A percentile compares a stretch with the other conserved stretches of the same genome.
Evolutionary conservation across 2,113 vertebrate species (phyloP).

Genomic region (Felis chaus): DNA sequence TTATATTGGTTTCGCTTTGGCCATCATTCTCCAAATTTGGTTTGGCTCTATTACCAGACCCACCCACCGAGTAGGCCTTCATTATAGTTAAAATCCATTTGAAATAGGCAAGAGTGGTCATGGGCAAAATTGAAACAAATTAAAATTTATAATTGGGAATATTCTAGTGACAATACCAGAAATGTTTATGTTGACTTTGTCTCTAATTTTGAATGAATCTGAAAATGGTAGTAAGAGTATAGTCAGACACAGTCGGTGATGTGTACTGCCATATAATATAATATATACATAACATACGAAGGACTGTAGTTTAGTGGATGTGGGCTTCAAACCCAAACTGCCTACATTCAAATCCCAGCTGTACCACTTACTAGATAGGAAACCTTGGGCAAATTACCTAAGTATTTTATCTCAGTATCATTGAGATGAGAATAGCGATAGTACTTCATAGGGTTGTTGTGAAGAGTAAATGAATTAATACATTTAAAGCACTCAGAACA

Average conservation of each 20-base stretch:
- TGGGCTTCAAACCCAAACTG: not conserved
- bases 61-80: not conserved
- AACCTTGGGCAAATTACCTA: not conserved
- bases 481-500: not conserved
- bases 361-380: not conserved
- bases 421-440: not conserved
- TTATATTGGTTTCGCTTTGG: not conserved
- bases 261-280: not conserved
- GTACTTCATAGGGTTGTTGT: not conserved
- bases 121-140: not conserved
- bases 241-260: not conserved
- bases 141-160: not conserved
- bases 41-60: not conserved
- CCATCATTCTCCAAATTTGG: not conserved
- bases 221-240: not conserved
- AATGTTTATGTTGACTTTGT: not conserved
- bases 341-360: not conserved
- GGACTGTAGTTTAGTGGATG: not conserved
- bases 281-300: not conserved
- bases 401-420: not conserved
- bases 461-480: not conserved
- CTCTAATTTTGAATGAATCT: constrained; percentile 41
- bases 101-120: not conserved
- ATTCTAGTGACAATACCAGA: not conserved
- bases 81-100: not conserved